Evolutionary conservation across 2,797 vertebrate species (phyloP).

Genomic region (Acomys russatus): DNA sequence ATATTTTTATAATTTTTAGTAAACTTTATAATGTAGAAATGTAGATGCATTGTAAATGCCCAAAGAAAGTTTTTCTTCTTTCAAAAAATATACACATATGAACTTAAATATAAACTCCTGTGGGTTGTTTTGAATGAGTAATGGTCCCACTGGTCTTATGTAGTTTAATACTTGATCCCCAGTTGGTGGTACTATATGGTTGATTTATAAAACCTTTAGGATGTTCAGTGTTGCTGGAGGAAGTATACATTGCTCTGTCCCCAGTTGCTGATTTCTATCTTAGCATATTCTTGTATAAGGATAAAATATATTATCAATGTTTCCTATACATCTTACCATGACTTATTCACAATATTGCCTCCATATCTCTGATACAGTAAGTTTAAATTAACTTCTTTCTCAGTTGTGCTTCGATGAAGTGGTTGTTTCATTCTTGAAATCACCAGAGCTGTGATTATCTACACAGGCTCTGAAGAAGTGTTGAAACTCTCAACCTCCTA

Average conservation of each 20-base stretch:
- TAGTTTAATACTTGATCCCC: no score
- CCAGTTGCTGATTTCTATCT: background rate
- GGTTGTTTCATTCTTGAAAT: background rate
- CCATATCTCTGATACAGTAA: no score
- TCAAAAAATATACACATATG: background rate
- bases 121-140: background rate
- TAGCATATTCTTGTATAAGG: background rate
- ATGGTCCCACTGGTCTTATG: background rate
- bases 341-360: background rate
- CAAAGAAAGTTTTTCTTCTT: no score
- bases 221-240: background rate
- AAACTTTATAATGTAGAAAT: background rate
- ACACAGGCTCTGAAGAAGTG: background rate
- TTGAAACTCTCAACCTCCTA: no score
- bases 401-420: background rate
- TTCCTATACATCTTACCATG: background rate
- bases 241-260: no score
- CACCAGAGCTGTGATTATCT: background rate
- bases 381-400: background rate
- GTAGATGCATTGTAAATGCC: background rate
- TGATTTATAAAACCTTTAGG: background rate
- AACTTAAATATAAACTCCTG: background rate
- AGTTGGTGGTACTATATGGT: background rate
- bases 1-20: background rate
- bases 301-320: background rate